A percentile compares a stretch with the other conserved stretches of the same genome.
These are phyloP conservation scores for Octomys mimax DNA, from an alignment of 2,797 vertebrate species.

Conservation along the genomic window DNA sequence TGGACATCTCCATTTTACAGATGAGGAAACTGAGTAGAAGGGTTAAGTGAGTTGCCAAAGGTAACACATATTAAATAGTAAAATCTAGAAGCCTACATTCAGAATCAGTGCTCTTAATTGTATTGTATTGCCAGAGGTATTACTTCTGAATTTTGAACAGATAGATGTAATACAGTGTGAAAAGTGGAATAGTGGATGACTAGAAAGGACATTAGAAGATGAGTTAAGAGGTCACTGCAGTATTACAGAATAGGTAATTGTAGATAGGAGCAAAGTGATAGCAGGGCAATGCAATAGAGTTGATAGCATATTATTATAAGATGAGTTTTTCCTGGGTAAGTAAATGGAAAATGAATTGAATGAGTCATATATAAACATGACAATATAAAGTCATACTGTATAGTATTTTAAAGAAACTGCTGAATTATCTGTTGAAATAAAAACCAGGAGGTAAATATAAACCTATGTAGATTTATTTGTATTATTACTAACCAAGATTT, in stretches of 20 bases:
- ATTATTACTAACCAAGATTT: slow-evolving; percentile 37
- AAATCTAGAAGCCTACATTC: not conserved
- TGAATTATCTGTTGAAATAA: slow-evolving; percentile 62
- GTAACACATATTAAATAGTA: slow-evolving; percentile 30
- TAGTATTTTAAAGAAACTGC: slow-evolving; percentile 45
- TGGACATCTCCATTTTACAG: not conserved
- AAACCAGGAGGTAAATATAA: slow-evolving; percentile 42
- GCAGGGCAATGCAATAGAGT: not conserved
- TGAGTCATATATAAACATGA: not conserved
- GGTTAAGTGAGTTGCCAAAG: not conserved
- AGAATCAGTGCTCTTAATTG: slow-evolving; percentile 38
- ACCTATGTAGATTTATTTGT: slow-evolving; percentile 42
- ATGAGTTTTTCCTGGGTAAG: not conserved
- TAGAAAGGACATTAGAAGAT: slow-evolving; percentile 16
- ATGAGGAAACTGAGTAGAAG: slow-evolving; percentile 1
- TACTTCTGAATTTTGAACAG: slow-evolving; percentile 59
- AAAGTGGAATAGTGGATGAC: not conserved
- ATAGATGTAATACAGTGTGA: not conserved
- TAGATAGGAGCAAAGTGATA: slow-evolving; percentile 7
- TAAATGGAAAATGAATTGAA: slow-evolving; percentile 10
- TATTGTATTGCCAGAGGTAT: not conserved
- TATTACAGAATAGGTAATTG: not conserved
- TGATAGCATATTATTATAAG: not conserved
- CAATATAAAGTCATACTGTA: not conserved
- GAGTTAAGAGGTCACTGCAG: not conserved